Conservation (phyloP, 2,113 vertebrate genomes). For the Burhinus bistriatus region DNA sequence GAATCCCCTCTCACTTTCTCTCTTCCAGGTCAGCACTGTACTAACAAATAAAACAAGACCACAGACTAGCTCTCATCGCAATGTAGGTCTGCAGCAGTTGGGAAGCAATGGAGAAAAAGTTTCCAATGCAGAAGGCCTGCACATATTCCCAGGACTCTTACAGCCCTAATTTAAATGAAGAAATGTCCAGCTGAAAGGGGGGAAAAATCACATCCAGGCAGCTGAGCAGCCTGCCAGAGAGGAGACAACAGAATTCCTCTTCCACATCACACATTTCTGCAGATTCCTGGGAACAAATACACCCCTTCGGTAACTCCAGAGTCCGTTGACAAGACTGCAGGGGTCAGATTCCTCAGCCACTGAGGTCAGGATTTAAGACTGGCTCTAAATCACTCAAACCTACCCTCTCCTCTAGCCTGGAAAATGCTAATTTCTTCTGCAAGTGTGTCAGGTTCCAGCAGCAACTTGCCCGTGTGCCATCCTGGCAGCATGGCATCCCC, state of each 20-base stretch:
- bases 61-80: neutral
- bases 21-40: neutral
- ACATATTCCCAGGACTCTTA: neutral
- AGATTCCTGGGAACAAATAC: neutral
- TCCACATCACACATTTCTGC: neutral
- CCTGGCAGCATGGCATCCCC: neutral
- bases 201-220: neutral
- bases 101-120: neutral
- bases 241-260: neutral
- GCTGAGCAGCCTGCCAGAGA: neutral
- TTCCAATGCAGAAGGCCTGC: neutral
- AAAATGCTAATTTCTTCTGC: neutral
- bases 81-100: neutral
- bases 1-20: neutral
- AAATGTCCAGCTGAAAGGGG: neutral
- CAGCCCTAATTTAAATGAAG: neutral
- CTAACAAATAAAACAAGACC: neutral
- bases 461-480: neutral
- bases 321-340: neutral
- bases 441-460: neutral
- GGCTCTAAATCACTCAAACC: neutral
- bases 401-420: neutral
- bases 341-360: neutral
- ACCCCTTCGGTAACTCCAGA: neutral
- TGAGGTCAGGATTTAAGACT: neutral